Base-by-base conservation (phyloP, 1,140 invertebrate species). In the Cotesia typhae region DNA sequence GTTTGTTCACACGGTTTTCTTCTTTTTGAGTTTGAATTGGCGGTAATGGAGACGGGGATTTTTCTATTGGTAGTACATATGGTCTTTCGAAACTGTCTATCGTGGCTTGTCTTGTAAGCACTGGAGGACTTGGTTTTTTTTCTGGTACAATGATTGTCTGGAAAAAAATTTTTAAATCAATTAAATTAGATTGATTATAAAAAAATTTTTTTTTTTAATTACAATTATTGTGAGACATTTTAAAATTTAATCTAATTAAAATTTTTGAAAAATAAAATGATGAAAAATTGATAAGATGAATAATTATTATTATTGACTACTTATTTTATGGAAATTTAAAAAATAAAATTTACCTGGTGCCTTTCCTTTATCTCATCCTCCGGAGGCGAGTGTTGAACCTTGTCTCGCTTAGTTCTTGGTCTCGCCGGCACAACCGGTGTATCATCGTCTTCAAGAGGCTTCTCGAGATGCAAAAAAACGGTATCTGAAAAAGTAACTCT, bases 401-500 rank as follows among this genome's bases (percentile, higher is more conserved):
- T 73, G n/a, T 75, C 73, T 51, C 68, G 61, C 41, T 77, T 73
- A 35, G 71, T 75, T 65, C 69, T 80, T 52, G 79, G 78, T 72
- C 77, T 73, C 1, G 65, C 68, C 3, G 78, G 79, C 41, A 80
- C 68, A 69, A 79, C 37, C 3, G 76, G 77, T 12, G 75, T 36
- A 28, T 66, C 68, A 37, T 66, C 68, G 37, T 75, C 72, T 73
- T 73, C 71, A 7, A 72, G 67, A 1, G 77, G 67, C 12, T 76
- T 75, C 28, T 77, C 70, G 4, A 65, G 70, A 52, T 77, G 76
- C 14, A 75, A 69, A 63, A 57, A 75, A 59, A 77, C 75, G 7
- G 79, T 78, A n/a, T 82, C 79, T 6, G 83, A 82, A 69, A 86
- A 86, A 4, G 81, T 85, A 4, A 85, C 84, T 70, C 82, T 81